Evolutionary conservation across 2,113 vertebrate species (phyloP).

Genomic region (Emydocephalus ijimae): DNA sequence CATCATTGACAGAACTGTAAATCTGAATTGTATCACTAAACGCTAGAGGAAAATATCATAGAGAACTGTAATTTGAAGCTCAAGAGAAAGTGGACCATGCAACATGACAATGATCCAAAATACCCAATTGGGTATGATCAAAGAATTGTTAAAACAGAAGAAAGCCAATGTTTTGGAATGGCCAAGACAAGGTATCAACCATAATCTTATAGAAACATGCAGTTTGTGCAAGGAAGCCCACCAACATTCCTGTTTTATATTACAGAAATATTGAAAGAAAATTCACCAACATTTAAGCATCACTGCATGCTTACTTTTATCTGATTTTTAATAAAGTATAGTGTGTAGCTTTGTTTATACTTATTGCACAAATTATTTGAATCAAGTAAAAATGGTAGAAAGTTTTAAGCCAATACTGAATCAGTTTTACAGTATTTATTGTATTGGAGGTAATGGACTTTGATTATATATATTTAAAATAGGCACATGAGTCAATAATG

Average conservation of each 20-base stretch:
- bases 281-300: neutral
- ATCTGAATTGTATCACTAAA: neutral
- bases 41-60: neutral
- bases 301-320: neutral
- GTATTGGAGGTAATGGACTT: neutral
- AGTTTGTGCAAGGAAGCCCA: neutral
- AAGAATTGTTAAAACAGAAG: neutral
- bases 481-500: neutral
- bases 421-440: neutral
- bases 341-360: neutral
- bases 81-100: neutral
- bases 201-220: neutral
- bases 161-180: neutral
- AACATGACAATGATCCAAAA: neutral
- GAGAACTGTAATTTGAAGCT: neutral
- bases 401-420: neutral
- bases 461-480: neutral
- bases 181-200: neutral
- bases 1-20: neutral
- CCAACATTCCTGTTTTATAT: neutral
- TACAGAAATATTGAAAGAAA: neutral
- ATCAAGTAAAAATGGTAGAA: neutral
- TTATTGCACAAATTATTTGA: neutral
- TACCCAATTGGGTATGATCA: neutral
- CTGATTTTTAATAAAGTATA: neutral